Base-by-base conservation (phyloP, 2,113 vertebrate genomes). In the Brachypodius melanocephalos region DNA sequence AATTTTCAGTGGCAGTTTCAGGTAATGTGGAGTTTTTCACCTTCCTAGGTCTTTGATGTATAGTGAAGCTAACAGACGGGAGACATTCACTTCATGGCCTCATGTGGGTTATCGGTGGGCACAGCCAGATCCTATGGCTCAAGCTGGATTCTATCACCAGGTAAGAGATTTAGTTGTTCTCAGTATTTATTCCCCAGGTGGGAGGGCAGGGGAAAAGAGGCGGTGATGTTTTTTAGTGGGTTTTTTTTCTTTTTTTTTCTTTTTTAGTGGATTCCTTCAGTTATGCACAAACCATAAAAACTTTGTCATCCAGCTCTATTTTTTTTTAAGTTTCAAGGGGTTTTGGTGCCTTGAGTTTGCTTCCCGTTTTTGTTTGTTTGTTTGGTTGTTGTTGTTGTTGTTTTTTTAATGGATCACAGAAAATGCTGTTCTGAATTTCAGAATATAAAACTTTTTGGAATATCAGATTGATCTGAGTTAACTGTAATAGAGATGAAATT, bases 91-190 rank as follows among this genome's bases (percentile, higher is more conserved):
- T 87, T 99, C 99, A 18, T 99, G 99, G 99, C 99, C 99, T 93
- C 99, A 99, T 59, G 98, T 99, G 34, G 99, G 99, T 51, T 99
- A 99, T 98, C 98, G 99, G 95, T 99, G 99, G 99, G 99, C 99
- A 93, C 99, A 99, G 78, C 99, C 99, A 32, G 99, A 99, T 96
- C 99, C 99, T 17, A 99, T 99, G 99, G 99, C 99, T 95, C 99
- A 99, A 97, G 99, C 99, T 75, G 99, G 99, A 20, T 99, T 99
- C 98, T 99, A 99, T 98, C 99, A 99, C 97, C 99, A 99, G 99
- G 99, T 99, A 96, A 95, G 97, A 93, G 40, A 17, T 74, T 65
- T 20, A 43, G 5, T 83, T 85, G 15, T 46, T 63, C 22, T 21
- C 52, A 20, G 3, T 45, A 9, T 76, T 84, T 63, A 14, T 40